phyloP scores from a whole-genome alignment of 2,888 invertebrate species.

The Ectemnius continuus region DNA sequence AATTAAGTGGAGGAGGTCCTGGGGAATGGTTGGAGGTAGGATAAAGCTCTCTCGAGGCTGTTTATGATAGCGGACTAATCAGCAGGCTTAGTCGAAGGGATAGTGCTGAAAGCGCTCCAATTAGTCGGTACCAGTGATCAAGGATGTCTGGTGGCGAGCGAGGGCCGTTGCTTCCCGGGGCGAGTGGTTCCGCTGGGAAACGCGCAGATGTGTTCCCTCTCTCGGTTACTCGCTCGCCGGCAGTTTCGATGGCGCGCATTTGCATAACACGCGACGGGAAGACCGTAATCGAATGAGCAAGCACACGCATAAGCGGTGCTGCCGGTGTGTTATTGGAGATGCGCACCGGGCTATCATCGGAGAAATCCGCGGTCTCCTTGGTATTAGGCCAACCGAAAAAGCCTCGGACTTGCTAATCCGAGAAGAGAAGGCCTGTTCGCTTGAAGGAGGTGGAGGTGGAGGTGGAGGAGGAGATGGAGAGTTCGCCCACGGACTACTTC shows the following conservation, averaged over 20 bases:
- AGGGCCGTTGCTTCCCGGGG: slow-evolving; percentile 24
- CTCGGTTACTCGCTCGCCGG: neutral
- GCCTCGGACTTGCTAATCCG: neutral
- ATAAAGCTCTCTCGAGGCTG: too few relatives aligned
- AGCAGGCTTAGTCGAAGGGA: neutral
- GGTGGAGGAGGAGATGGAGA: slow-evolving; percentile 30
- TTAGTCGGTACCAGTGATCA: slow-evolving; percentile 26
- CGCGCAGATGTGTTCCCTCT: slow-evolving; percentile 12
- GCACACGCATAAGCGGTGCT: slow-evolving; percentile 26
- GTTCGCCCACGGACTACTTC: slow-evolving; percentile 56
- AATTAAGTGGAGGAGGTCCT: neutral
- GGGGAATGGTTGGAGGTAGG: slow-evolving; percentile 19
- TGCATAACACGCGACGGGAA: slow-evolving; percentile 48
- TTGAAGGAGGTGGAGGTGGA: neutral
- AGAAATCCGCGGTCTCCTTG: neutral
- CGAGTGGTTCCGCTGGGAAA: slow-evolving; percentile 7
- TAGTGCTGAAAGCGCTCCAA: slow-evolving; percentile 38
- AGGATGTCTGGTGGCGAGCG: slow-evolving; percentile 23
- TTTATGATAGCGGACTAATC: too few relatives aligned
- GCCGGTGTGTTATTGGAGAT: too few relatives aligned
- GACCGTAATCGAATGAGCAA: slow-evolving; percentile 38
- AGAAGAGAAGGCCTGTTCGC: neutral
- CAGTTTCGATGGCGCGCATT: slow-evolving; percentile 36
- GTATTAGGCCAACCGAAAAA: neutral
- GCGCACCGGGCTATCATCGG: too few relatives aligned